Evolutionary conservation across 2,797 vertebrate species (phyloP).

Genomic region (Sebastes minor): DNA sequence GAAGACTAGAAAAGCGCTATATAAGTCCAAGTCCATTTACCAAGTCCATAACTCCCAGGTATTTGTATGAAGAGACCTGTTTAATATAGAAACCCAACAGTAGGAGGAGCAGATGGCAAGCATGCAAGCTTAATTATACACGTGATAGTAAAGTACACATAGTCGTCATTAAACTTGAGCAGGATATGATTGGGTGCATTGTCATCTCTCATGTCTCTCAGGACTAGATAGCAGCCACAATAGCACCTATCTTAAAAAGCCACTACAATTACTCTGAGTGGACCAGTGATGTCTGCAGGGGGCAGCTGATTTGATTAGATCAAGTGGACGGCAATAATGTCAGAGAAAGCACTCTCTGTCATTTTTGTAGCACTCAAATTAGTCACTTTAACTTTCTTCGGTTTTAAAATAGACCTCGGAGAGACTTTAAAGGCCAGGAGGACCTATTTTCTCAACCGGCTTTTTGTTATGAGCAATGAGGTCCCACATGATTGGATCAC

Average conservation of each 20-base stretch:
- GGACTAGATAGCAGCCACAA: neutral
- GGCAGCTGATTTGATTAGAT: conserved; percentile 5
- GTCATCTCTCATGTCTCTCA: neutral
- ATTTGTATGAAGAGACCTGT: no score
- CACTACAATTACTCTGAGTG: conserved; percentile 2
- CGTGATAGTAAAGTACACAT: neutral
- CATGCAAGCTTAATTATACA: neutral
- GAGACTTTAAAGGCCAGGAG: neutral
- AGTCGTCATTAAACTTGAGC: neutral
- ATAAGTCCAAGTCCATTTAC: no score
- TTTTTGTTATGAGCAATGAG: neutral
- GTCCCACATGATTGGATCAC: no score
- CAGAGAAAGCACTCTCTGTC: neutral
- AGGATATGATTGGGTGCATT: neutral
- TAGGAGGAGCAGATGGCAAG: no score
- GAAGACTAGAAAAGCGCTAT: no score
- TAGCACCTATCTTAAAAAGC: neutral
- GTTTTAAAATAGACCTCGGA: neutral
- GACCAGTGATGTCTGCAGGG: neutral
- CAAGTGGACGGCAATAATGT: neutral
- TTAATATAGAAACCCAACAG: neutral
- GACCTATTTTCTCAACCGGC: neutral
- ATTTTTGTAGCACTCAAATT: neutral
- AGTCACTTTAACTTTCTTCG: conserved; percentile 7
- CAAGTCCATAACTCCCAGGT: fast-evolving